A percentile compares a stretch with the other conserved stretches of the same genome.
Evolutionary conservation across 2,113 vertebrate species (phyloP).

Genomic region (Acanthochromis polyacanthus): DNA sequence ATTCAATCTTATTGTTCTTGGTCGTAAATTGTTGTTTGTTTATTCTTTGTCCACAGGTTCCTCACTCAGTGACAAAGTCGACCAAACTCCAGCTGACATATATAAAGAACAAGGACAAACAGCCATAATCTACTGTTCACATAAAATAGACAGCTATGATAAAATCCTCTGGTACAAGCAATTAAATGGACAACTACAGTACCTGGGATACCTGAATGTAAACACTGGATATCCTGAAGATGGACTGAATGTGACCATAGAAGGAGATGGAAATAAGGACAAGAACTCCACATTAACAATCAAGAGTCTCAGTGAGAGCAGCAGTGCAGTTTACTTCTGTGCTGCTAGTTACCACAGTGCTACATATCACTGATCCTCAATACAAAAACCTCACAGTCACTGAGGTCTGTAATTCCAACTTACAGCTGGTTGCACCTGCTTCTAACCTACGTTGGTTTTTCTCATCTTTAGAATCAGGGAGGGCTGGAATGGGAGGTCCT

Average conservation of each 20-base stretch:
- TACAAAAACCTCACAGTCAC: slow-evolving; percentile 29
- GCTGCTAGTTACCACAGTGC: not conserved
- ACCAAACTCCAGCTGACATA: slow-evolving; percentile 1
- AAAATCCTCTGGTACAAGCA: slow-evolving; percentile 21
- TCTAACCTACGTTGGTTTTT: too few species aligned
- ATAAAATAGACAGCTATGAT: slow-evolving; percentile 14
- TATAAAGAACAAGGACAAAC: not conserved
- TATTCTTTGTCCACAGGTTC: not conserved
- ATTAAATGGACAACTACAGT: not conserved
- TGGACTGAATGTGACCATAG: not conserved
- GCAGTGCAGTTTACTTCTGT: slow-evolving; percentile 52
- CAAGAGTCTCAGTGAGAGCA: slow-evolving; percentile 9
- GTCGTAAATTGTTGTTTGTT: not conserved
- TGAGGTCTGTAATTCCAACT: too few species aligned
- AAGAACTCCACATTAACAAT: slow-evolving; percentile 12
- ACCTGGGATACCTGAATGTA: not conserved
- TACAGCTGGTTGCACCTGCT: too few species aligned
- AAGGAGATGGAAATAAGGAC: not conserved
- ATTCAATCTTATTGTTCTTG: not conserved
- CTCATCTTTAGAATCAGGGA: not conserved
- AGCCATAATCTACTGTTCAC: not conserved
- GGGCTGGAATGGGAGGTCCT: slow-evolving; percentile 30
- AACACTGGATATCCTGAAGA: not conserved
- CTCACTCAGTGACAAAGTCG: not conserved
- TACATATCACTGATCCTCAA: slow-evolving; percentile 6